Conservation (phyloP, 2,797 vertebrate genomes). For the Okamejei kenojei region DNA sequence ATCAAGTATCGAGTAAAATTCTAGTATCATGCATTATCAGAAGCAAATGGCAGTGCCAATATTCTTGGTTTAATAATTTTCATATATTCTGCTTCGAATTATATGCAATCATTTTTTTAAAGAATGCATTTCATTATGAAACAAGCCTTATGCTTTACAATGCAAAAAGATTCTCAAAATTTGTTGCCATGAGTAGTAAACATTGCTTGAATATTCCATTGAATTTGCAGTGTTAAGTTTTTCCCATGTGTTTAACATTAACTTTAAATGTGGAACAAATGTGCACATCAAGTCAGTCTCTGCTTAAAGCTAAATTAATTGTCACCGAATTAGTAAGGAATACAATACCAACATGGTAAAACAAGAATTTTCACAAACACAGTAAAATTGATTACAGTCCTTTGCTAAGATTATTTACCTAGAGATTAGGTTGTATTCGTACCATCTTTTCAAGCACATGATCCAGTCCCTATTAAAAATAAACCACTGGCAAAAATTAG, state of each 20-base stretch:
- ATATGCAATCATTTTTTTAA: neutral
- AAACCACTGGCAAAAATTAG: too few species aligned
- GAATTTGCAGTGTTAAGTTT: neutral
- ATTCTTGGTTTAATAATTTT: neutral
- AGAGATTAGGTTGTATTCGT: too few species aligned
- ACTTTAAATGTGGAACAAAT: neutral
- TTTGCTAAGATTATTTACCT: neutral
- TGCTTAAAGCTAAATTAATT: neutral
- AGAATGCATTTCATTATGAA: neutral
- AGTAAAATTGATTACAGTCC: neutral
- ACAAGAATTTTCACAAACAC: neutral
- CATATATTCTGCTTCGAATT: neutral
- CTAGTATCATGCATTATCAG: neutral
- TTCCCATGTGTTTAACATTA: conserved; percentile 3
- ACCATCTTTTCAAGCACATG: too few species aligned
- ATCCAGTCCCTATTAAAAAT: too few species aligned
- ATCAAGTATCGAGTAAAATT: neutral
- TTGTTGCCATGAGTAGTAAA: neutral
- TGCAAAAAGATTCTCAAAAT: neutral
- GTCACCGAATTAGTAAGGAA: neutral
- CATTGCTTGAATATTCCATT: neutral
- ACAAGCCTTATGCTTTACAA: neutral
- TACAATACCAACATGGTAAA: neutral
- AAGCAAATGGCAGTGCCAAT: neutral
- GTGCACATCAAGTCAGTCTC: neutral